These are phyloP conservation scores for Drosophila carrolli DNA, from an alignment of 1,140 invertebrate genomes.

Conservation along the genomic window DNA sequence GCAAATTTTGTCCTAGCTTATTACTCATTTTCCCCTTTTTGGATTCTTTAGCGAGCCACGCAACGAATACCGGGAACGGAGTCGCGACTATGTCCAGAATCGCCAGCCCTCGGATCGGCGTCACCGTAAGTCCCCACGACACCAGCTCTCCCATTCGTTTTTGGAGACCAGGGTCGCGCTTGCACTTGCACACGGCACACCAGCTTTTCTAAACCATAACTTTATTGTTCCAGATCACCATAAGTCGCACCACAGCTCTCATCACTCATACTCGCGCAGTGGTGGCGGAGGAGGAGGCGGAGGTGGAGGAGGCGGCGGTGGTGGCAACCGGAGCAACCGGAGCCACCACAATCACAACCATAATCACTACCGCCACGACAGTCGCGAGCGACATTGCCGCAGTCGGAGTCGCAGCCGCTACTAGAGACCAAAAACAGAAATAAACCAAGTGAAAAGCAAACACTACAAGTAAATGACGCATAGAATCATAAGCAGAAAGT, in stretches of 20 bases:
- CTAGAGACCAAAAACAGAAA: constrained; percentile 55
- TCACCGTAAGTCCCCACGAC: constrained; percentile 67
- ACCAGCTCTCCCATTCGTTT: neutral
- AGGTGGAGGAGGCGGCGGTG: constrained; percentile 41
- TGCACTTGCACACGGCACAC: constrained; percentile 13
- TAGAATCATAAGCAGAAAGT: constrained; percentile 12
- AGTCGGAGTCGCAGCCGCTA: constrained; percentile 79
- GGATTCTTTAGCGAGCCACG: constrained; percentile 59
- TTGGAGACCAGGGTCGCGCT: neutral
- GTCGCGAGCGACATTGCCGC: constrained; percentile 70
- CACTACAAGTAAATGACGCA: constrained; percentile 16
- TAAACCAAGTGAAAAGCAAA: constrained; percentile 9
- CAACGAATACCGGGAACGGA: constrained; percentile 72
- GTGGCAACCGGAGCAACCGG: constrained; percentile 45
- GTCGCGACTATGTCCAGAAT: constrained; percentile 66
- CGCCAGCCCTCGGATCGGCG: constrained; percentile 74
- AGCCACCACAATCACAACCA: constrained; percentile 60
- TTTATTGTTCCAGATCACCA: constrained; percentile 62
- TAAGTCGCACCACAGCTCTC: constrained; percentile 72
- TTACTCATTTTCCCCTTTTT: neutral
- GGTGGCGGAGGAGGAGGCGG: constrained; percentile 30
- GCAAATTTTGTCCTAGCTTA: neutral
- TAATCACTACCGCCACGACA: constrained; percentile 69
- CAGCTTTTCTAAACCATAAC: neutral
- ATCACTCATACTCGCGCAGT: constrained; percentile 76